Evolutionary conservation across 2,113 vertebrate species (phyloP).

Genomic region (Merops nubicus): DNA sequence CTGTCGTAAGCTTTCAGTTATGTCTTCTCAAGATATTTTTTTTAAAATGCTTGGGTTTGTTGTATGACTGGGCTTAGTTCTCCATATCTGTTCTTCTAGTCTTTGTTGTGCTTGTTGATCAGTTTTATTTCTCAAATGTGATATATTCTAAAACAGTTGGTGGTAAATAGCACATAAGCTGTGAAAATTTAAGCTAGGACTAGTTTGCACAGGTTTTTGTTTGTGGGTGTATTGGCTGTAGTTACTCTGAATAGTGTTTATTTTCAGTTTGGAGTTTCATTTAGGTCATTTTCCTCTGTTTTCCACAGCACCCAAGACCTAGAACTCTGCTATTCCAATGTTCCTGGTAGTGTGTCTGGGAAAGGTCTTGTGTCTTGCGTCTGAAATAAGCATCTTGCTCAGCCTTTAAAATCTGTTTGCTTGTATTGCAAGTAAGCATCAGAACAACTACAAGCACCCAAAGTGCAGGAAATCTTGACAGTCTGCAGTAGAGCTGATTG

Average conservation of each 20-base stretch:
- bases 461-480: background rate
- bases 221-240: background rate
- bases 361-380: background rate
- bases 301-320: background rate
- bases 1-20: background rate
- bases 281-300: background rate
- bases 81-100: background rate
- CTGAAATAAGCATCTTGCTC: background rate
- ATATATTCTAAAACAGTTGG: background rate
- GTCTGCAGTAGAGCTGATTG: background rate
- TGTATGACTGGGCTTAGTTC: background rate
- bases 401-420: background rate
- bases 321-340: background rate
- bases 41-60: background rate
- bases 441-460: background rate
- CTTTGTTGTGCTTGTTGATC: background rate
- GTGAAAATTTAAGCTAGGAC: background rate
- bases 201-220: background rate
- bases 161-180: background rate
- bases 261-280: background rate
- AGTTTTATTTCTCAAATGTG: background rate
- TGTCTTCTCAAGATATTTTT: background rate
- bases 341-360: background rate
- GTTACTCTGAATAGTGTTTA: background rate
- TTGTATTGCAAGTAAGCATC: background rate